A percentile compares a stretch with the other conserved stretches of the same genome.
Conservation (phyloP, 2,797 vertebrate species). For the Astyanax mexicanus region DNA sequence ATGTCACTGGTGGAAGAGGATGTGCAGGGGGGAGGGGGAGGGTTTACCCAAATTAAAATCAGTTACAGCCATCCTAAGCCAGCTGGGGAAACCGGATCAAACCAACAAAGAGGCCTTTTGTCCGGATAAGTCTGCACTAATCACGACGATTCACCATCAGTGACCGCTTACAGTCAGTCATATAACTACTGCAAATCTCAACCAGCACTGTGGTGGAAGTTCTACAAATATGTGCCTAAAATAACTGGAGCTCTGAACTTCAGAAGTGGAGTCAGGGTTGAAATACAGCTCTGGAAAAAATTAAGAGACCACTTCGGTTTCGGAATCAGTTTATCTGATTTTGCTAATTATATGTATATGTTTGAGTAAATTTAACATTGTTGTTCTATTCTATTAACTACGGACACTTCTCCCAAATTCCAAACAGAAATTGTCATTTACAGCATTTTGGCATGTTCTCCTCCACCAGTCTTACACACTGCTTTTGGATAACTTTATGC, state of each 20-base stretch:
- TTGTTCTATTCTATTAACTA: too few relatives aligned
- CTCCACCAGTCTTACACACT: too few relatives aligned
- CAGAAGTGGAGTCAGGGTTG: background rate
- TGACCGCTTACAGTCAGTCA: conserved; percentile 9
- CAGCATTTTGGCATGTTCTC: too few relatives aligned
- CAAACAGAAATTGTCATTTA: too few relatives aligned
- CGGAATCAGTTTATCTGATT: too few relatives aligned
- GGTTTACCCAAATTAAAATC: conserved; percentile 12
- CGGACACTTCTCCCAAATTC: too few relatives aligned
- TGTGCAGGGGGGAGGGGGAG: too few relatives aligned
- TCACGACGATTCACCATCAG: conserved; percentile 21
- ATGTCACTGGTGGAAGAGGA: background rate
- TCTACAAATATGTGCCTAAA: conserved; percentile 15
- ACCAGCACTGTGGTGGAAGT: conserved; percentile 30
- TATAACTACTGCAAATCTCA: conserved; percentile 7
- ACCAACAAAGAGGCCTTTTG: conserved; percentile 24
- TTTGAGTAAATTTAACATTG: too few relatives aligned
- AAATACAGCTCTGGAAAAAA: too few relatives aligned
- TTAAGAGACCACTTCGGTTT: too few relatives aligned
- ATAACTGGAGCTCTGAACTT: conserved; percentile 2
- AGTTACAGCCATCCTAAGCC: conserved; percentile 22
- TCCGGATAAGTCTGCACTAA: conserved; percentile 24
- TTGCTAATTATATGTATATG: too few relatives aligned
- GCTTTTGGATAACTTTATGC: too few relatives aligned
- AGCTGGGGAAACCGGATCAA: conserved; percentile 31